A percentile compares a stretch with the other conserved stretches of the same genome.
Evolutionary conservation across 2,797 vertebrate species (phyloP).

Genomic region (Neosalanx taihuensis): DNA sequence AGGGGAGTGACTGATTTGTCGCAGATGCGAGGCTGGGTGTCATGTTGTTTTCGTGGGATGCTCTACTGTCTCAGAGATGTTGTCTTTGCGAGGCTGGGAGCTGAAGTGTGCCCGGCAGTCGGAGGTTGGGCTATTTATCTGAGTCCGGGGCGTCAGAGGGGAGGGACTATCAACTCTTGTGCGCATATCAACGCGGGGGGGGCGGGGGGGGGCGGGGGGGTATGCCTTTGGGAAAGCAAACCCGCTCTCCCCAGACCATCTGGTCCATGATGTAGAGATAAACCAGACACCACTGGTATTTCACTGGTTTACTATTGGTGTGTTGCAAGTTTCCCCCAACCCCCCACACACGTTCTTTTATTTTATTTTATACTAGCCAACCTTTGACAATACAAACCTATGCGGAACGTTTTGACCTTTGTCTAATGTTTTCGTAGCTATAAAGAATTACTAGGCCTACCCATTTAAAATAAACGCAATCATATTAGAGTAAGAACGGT

Average conservation of each 20-base stretch:
- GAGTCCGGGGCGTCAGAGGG: slow-evolving; percentile 59
- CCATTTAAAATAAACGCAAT: no score
- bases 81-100: slow-evolving; percentile 40
- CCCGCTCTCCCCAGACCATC: slow-evolving; percentile 60
- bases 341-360: no score
- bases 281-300: slow-evolving; percentile 25
- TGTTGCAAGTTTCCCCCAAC: not conserved
- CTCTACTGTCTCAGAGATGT: slow-evolving; percentile 35
- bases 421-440: no score
- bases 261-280: slow-evolving; percentile 44
- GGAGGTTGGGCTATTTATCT: slow-evolving; percentile 66
- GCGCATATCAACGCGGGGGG: slow-evolving; percentile 27
- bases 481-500: no score
- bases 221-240: slow-evolving; percentile 50
- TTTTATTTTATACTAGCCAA: no score
- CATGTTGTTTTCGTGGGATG: slow-evolving; percentile 57
- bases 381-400: no score
- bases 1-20: slow-evolving; percentile 47
- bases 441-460: no score
- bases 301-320: not conserved
- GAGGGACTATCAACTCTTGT: slow-evolving; percentile 54
- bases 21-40: slow-evolving; percentile 63
- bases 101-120: slow-evolving; percentile 41
- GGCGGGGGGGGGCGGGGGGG: no score
- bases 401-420: no score